phyloP scores from a whole-genome alignment of 2,113 vertebrate species.

The Zeus faber region DNA sequence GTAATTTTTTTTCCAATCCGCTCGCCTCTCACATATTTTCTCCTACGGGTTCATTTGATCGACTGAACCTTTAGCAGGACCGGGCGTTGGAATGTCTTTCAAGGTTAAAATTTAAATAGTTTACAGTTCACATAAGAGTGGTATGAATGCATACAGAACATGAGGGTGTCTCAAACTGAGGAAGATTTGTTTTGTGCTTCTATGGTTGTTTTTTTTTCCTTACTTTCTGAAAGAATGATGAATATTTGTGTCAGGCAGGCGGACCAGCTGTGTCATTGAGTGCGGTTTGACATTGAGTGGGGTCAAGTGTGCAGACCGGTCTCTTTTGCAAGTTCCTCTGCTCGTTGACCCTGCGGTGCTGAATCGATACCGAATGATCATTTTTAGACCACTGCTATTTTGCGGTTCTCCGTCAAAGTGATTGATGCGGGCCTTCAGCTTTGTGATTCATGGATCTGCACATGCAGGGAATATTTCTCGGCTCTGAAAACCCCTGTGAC shows the following conservation, averaged over 20 bases:
- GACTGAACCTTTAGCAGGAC: too few relatives aligned
- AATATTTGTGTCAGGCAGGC: conserved; percentile 7
- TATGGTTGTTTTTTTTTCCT: too few relatives aligned
- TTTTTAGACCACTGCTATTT: not conserved
- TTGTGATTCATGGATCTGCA: conserved; percentile 1
- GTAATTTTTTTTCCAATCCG: not conserved
- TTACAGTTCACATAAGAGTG: too few relatives aligned
- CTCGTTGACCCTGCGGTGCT: not conserved
- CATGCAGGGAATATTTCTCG: conserved; percentile 6
- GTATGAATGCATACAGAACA: too few relatives aligned
- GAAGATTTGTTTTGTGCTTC: too few relatives aligned
- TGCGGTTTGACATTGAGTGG: not conserved
- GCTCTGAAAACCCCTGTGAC: too few relatives aligned
- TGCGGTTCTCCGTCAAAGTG: not conserved
- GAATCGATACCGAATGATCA: conserved; percentile 11
- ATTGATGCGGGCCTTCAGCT: conserved; percentile 4
- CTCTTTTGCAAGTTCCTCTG: not conserved
- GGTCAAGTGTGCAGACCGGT: not conserved
- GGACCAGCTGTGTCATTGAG: not conserved
- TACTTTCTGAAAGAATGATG: not conserved
- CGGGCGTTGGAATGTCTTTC: too few relatives aligned
- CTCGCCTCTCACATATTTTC: too few relatives aligned
- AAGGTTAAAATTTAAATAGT: too few relatives aligned
- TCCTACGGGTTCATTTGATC: too few relatives aligned
- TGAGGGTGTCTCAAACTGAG: too few relatives aligned